Evolutionary conservation across 2,797 vertebrate genomes (phyloP), one percentile per base, ranked within the genome.

Genomic region (Bovichtus diacanthus): DNA sequence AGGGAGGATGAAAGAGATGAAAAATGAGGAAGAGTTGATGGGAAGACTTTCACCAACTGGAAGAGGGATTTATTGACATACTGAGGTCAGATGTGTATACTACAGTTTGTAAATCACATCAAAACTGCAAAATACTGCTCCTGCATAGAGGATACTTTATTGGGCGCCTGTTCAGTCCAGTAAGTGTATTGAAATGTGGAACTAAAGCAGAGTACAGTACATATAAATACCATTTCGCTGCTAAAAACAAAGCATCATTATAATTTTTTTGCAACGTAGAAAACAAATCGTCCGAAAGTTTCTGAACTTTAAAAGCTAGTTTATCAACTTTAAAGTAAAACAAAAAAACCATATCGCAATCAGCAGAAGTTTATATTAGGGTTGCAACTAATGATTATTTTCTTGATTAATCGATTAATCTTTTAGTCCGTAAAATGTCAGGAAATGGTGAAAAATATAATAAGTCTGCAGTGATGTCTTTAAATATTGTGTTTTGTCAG

Each of bases 1-100:
- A 27, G 62, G 69, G 71, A 82, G 68, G 88, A 80, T 68, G 51
- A 71, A 78, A 74, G 44, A 79, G 87, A 94, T 91, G 91, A 90
- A 87, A 64, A 87, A 93, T 91, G 92, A 90, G 87, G 77, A 83
- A 43, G 73, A 79, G 74, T 62, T 76, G 82, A 86, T 68, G 80
- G 72, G 77, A 77, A 90, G 91, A 93, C 89, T 90, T 92, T 88
- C 90, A 91, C 72, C 87, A 83, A 81, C 76, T 88, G 88, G 63
- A 81, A 64, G 75, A 61, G 56, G 83, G 78, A 71, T 92, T 91
- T 93, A 93, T 91, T 92, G 91, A 89, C 87, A 70, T 83, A 29
- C 76, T 72, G 66, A 56, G 84, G 87, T 92, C 88, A 90, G 84
- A 89, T 76, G 82, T 84, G 79, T 85, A 87, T 56, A 77, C 81